Evolutionary conservation across 2,797 vertebrate genomes (phyloP), one percentile per base, ranked within the genome.

Genomic region (Vespertilio murinus): DNA sequence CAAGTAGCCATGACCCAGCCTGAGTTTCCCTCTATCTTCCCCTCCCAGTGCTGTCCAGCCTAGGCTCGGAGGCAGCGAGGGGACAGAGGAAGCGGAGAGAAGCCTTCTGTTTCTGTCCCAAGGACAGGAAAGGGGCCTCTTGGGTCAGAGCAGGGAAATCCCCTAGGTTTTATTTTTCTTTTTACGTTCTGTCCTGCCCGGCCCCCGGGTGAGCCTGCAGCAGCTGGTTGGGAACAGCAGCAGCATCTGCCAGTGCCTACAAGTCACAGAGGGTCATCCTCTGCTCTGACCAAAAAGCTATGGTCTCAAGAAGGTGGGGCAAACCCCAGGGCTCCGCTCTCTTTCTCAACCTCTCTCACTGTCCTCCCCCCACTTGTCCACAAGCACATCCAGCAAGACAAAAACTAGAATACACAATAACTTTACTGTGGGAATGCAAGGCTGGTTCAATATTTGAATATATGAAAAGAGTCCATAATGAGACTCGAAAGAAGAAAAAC

Each of bases 381-480:
- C 80, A 93, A 77, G 81, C 17, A 61, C 30, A 65, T 11, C 38
- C 45, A 61, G 40, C 33, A 61, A 78, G 64, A 87, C 70, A 81
- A 70, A 81, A 67, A 33, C 23, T 25, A 0, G 20, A 45, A 81
- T 11, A 89, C 3, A 22, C 13, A 33, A 10, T 16, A 38, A 75
- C 65, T 52, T n/a, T 28, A 59, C 0, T 7, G 0, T 40, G 69
- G 45, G 52, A 89, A 71, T 14, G n/a, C 64, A 85, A 77, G 40
- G 25, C 28, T 69, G 75, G 54, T 14, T 90, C 56, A 14, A 1
- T n/a, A 64, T 52, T 23, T 79, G 65, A 87, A 42, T 23, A 61
- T 25, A 54, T 23, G 3, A 25, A 25, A 74, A 33, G n/a, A 33
- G 20, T 11, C 38, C 65, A 69, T 14, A 45, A 30, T 28, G 30